These are phyloP conservation scores for Drosophila biarmipes DNA, from an alignment of 1,140 invertebrate species.

Conservation along the genomic window DNA sequence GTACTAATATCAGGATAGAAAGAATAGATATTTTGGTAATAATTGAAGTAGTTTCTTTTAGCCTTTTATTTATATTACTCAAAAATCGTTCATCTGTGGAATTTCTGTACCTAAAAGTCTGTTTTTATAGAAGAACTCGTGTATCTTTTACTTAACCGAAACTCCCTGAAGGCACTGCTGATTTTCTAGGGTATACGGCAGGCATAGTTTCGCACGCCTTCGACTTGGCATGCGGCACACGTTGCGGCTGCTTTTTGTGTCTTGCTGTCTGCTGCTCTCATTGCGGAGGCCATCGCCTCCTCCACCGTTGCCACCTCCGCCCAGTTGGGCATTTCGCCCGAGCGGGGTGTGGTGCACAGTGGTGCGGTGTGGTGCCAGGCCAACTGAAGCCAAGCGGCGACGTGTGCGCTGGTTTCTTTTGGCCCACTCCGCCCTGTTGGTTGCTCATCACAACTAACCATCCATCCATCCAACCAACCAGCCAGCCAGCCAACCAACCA, in stretches of 20 bases:
- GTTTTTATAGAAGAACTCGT: too few species aligned
- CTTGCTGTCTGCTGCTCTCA: constrained; percentile 62
- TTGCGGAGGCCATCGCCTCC: constrained; percentile 56
- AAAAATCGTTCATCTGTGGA: too few species aligned
- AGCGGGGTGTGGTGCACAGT: constrained; percentile 18
- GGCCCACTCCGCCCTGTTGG: constrained; percentile 28
- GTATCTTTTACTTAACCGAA: background rate
- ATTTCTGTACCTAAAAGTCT: too few species aligned
- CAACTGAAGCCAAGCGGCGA: constrained; percentile 24
- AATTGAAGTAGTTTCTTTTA: too few species aligned
- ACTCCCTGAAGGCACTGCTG: background rate
- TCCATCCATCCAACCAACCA: background rate
- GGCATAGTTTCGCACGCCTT: constrained; percentile 76
- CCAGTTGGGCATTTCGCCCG: constrained; percentile 32
- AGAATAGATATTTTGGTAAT: too few species aligned
- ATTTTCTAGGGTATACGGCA: constrained; percentile 39
- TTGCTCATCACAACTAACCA: constrained; percentile 17
- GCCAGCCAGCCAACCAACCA: constrained; percentile 1
- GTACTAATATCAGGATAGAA: too few species aligned
- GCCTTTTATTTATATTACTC: too few species aligned
- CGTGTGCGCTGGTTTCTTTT: constrained; percentile 53
- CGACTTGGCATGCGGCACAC: constrained; percentile 74
- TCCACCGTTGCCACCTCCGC: constrained; percentile 37
- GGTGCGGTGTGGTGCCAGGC: constrained; percentile 17
- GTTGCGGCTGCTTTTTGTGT: constrained; percentile 40